Percentiles rank a stretch among this genome's conserved stretches.
Conservation (phyloP, 1,140 invertebrate species). For the Drosophila sulfurigaster region DNA sequence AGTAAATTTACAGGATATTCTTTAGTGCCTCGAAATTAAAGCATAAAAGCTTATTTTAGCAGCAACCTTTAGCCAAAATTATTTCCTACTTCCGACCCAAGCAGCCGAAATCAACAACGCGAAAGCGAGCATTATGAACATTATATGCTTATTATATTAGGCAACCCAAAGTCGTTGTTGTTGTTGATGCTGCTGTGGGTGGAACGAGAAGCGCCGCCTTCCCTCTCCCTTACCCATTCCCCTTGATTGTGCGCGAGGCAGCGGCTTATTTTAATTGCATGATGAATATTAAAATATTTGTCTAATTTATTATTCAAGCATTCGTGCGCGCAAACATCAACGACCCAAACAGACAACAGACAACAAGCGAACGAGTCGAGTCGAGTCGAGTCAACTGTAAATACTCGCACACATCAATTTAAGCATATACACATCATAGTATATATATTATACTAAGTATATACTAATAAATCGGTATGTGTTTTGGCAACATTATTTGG, state of each 20-base stretch:
- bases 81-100: slow-evolving; percentile 40
- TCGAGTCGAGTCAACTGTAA: neutral
- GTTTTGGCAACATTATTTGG: slow-evolving; percentile 29
- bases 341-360: slow-evolving; percentile 13
- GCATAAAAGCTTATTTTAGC: neutral
- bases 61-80: slow-evolving; percentile 27
- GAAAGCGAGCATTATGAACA: slow-evolving; percentile 35
- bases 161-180: slow-evolving; percentile 62
- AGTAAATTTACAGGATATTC: neutral
- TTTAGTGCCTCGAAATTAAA: neutral
- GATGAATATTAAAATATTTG: slow-evolving; percentile 85
- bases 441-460: slow-evolving; percentile 6
- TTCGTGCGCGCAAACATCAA: slow-evolving; percentile 67
- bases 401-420: slow-evolving; percentile 20
- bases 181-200: neutral
- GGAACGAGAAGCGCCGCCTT: neutral
- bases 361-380: neutral
- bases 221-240: neutral
- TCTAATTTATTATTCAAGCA: slow-evolving; percentile 82
- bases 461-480: slow-evolving; percentile 5
- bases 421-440: slow-evolving; percentile 36
- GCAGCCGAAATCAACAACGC: slow-evolving; percentile 49
- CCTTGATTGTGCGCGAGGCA: slow-evolving; percentile 46
- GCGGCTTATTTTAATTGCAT: slow-evolving; percentile 84
- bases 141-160: slow-evolving; percentile 78